Evolutionary conservation across 2,113 vertebrate genomes (phyloP).

Genomic region (Vicugna pacos): DNA sequence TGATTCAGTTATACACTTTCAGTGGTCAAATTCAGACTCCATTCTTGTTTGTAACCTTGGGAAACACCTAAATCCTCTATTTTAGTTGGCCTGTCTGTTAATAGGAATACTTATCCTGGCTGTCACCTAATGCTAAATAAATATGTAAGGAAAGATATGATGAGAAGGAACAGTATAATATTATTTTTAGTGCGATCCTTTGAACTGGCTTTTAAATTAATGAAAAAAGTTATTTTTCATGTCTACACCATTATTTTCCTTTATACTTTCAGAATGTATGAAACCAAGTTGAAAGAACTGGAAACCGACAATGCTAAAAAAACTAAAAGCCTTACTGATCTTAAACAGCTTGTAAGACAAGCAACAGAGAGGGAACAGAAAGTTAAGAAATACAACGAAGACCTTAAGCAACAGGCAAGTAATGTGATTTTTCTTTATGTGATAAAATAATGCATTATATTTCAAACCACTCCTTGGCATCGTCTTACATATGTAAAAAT

Average conservation of each 20-base stretch:
- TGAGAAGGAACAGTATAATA: background rate
- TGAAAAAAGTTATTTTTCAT: constrained; percentile 5
- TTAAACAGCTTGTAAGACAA: constrained; percentile 90
- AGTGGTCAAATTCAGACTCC: background rate
- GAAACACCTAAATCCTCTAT: background rate
- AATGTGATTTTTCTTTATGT: constrained; percentile 40
- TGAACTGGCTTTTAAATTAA: constrained; percentile 51
- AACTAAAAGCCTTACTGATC: constrained; percentile 88
- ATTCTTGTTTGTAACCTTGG: background rate
- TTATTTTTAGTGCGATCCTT: constrained; percentile 36
- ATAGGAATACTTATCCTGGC: background rate
- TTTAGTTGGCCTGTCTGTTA: background rate
- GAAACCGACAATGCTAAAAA: constrained; percentile 92
- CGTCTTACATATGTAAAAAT: background rate
- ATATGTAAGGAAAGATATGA: background rate
- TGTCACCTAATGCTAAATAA: constrained; percentile 20
- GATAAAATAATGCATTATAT: background rate
- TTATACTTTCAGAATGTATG: constrained; percentile 90
- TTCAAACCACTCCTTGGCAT: background rate
- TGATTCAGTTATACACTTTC: background rate
- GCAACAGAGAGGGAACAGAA: constrained; percentile 87
- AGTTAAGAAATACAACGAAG: constrained; percentile 82
- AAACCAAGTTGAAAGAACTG: constrained; percentile 94
- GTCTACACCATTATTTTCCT: constrained; percentile 18
- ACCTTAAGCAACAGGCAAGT: constrained; percentile 92